Evolutionary conservation across 2,797 vertebrate genomes (phyloP).

Genomic region (Chelon auratus): DNA sequence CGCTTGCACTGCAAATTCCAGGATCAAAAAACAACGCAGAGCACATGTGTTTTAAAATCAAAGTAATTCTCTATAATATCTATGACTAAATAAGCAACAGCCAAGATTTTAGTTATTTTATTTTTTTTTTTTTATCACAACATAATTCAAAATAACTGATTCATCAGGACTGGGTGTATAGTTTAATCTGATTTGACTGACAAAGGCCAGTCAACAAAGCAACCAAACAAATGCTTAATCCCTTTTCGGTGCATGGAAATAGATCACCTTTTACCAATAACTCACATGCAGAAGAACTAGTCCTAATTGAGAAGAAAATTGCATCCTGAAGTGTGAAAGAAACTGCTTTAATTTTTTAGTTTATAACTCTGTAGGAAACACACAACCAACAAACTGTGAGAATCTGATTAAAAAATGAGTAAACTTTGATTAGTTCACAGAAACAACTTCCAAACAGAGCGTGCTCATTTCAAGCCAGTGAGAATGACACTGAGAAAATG

Average conservation of each 20-base stretch:
- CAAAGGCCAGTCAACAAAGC: background rate
- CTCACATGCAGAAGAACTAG: background rate
- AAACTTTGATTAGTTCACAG: background rate
- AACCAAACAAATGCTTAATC: background rate
- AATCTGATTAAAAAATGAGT: background rate
- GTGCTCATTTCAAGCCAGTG: background rate
- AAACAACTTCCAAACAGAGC: background rate
- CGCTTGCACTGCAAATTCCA: background rate
- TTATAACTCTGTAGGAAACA: background rate
- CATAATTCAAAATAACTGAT: background rate
- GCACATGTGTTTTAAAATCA: background rate
- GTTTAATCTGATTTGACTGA: background rate
- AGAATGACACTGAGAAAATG: background rate
- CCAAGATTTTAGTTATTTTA: background rate
- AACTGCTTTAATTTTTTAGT: too few species aligned
- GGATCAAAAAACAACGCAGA: background rate
- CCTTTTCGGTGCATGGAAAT: background rate
- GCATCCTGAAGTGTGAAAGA: background rate
- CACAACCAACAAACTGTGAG: background rate
- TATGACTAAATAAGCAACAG: background rate
- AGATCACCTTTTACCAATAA: background rate
- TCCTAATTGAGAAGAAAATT: background rate
- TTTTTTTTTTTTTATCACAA: background rate
- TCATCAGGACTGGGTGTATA: background rate
- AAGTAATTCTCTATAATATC: background rate